Evolutionary conservation across 2,113 vertebrate species (phyloP).

Genomic region (Rhinolophus sinicus): DNA sequence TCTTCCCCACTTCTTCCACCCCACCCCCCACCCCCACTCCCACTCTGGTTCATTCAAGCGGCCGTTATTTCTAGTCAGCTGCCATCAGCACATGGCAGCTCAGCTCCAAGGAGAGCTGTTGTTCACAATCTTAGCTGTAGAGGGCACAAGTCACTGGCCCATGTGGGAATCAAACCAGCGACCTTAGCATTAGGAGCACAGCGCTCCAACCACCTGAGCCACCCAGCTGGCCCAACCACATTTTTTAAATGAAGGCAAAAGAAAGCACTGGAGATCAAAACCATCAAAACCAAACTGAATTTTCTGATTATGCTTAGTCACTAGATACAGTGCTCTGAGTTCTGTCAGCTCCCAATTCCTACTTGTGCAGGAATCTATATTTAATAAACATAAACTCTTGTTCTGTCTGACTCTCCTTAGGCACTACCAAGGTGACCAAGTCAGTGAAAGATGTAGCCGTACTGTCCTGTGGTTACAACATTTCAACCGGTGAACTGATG

Average conservation of each 20-base stretch:
- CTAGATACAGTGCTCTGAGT: background rate
- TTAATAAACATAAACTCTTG: background rate
- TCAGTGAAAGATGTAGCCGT: constrained; percentile 57
- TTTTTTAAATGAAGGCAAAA: background rate
- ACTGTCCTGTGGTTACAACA: constrained; percentile 77
- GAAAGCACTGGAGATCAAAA: background rate
- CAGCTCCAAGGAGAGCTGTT: no score
- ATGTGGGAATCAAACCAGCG: no score
- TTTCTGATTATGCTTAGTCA: background rate
- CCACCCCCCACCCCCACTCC: no score
- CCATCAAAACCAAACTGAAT: background rate
- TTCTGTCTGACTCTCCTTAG: constrained; percentile 71
- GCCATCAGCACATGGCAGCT: no score
- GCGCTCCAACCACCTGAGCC: no score
- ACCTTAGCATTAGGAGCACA: no score
- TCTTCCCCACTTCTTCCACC: no score
- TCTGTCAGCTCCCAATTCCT: background rate
- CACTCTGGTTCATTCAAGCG: no score
- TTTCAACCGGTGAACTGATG: background rate
- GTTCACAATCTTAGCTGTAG: no score
- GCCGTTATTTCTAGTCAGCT: no score
- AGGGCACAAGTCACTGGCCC: no score
- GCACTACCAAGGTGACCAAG: constrained; percentile 54
- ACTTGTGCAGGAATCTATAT: background rate
- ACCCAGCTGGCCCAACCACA: no score